Percentiles rank a stretch among this genome's conserved stretches.
Evolutionary conservation across 2,888 invertebrate species (phyloP).

Genomic region (Dione vanillae): DNA sequence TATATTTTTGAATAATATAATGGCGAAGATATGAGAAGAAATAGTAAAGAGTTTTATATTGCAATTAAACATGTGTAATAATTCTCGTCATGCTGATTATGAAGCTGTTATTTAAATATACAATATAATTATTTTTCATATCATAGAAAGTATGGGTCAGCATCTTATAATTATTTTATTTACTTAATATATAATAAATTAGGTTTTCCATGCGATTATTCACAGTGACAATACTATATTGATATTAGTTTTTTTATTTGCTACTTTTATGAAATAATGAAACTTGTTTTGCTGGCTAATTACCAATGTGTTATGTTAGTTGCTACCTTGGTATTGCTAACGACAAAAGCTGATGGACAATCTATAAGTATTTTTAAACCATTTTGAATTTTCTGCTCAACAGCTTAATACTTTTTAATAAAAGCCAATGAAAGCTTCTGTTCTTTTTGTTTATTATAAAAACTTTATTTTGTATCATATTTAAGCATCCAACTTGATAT

Average conservation of each 20-base stretch:
- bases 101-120: slow-evolving; percentile 33
- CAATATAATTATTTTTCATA: slow-evolving; percentile 29
- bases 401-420: slow-evolving; percentile 8
- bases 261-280: background rate
- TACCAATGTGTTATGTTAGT: background rate
- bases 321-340: slow-evolving; percentile 1
- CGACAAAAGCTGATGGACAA: background rate
- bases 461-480: background rate
- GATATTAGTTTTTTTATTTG: background rate
- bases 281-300: background rate
- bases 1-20: slow-evolving; percentile 20
- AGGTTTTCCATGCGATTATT: slow-evolving; percentile 50
- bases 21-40: slow-evolving; percentile 1
- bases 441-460: background rate
- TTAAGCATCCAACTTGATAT: background rate
- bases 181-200: slow-evolving; percentile 31
- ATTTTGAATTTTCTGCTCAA: slow-evolving; percentile 23
- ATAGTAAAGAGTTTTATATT: background rate
- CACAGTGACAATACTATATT: slow-evolving; percentile 28
- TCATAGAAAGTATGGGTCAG: slow-evolving; percentile 68
- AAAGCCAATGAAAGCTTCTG: background rate
- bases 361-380: background rate
- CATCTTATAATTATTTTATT: slow-evolving; percentile 51
- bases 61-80: slow-evolving; percentile 1
- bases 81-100: slow-evolving; percentile 42